Evolutionary conservation across 2,113 vertebrate genomes (phyloP), one percentile per base, ranked within the genome.

Genomic region (Protobothrops flavoviridis): DNA sequence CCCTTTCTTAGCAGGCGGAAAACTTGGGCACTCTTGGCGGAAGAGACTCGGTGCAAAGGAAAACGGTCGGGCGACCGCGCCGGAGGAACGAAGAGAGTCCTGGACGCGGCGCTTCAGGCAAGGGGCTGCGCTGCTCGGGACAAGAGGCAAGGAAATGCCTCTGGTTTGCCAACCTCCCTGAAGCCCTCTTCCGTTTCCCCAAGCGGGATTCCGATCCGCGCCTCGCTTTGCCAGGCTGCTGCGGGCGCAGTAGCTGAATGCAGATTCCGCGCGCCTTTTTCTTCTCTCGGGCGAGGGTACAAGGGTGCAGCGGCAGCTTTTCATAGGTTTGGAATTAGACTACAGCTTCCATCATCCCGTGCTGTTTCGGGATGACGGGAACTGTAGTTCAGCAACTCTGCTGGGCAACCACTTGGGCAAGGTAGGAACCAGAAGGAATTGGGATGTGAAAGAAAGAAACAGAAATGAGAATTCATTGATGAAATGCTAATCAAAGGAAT

Each of bases 1-100:
- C 55, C 92, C 93, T 39, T 87, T 74, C 0, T 87, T 92, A 50
- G 39, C 88, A 50, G 93, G 88, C 39, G 92, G 74, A 29, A 53
- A 87, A 94, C 45, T 89, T 9, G 87, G 5, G 4, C 92, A 33
- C 64, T 15, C 7, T 4, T 59, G 85, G 20, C 2, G 50, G 94
- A 90, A 93, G 94, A 93, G 45, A 64, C 0, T 64, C 52, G 85
- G 12, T 39, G 52, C 50, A 26, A n/a, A 81, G 69, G 69, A 88
- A 48, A 90, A 33, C 6, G 26, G 48, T 86, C 53, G 6, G 33
- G 29, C 21, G 2, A 12, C 69, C 17, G 2, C 74, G 33, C 33
- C 17, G 6, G 17, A 43, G 3, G 33, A 81, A 81, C 1, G 74
- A 81, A 87, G 23, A 87, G 13, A 3, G 13, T 87, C 48, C 86